phyloP scores from a whole-genome alignment of 2,113 vertebrate genomes.

The Odocoileus virginianus region DNA sequence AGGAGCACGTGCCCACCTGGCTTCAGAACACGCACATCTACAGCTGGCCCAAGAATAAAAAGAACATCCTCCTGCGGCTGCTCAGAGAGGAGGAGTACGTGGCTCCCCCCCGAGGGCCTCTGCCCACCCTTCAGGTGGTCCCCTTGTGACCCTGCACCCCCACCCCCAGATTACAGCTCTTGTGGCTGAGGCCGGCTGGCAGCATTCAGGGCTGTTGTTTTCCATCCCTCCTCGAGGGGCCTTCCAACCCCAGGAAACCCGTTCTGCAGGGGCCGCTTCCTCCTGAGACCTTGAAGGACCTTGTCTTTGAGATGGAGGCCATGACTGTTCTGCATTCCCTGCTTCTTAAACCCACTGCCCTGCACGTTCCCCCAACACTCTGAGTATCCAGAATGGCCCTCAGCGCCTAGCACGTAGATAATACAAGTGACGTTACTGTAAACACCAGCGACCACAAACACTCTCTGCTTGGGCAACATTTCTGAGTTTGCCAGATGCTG shows the following conservation, averaged over 20 bases:
- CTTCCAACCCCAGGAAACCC: background rate
- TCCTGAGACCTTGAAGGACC: background rate
- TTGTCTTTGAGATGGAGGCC: background rate
- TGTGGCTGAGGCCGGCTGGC: conserved; percentile 51
- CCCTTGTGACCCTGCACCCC: conserved; percentile 73
- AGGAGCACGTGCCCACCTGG: conserved; percentile 94
- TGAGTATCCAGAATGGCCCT: background rate
- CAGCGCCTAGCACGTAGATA: conserved; percentile 34
- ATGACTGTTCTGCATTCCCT: background rate
- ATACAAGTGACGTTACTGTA: conserved; percentile 40
- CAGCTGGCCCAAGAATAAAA: conserved; percentile 89
- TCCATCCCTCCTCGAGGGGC: background rate
- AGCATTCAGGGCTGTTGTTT: conserved; percentile 24
- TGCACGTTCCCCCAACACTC: background rate
- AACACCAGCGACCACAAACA: conserved; percentile 34
- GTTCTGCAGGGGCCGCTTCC: background rate
- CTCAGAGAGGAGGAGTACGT: conserved; percentile 92
- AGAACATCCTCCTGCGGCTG: conserved; percentile 91
- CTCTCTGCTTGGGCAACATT: conserved; percentile 54
- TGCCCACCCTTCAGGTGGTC: conserved; percentile 90
- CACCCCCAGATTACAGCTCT: background rate
- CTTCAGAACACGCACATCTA: conserved; percentile 93
- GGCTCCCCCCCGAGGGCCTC: conserved; percentile 80
- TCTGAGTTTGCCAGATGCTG: conserved; percentile 54
- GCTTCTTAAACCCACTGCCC: conserved; percentile 32